These are phyloP conservation scores for Parotia lawesii DNA, from an alignment of 2,113 vertebrate species.

Conservation along the genomic window DNA sequence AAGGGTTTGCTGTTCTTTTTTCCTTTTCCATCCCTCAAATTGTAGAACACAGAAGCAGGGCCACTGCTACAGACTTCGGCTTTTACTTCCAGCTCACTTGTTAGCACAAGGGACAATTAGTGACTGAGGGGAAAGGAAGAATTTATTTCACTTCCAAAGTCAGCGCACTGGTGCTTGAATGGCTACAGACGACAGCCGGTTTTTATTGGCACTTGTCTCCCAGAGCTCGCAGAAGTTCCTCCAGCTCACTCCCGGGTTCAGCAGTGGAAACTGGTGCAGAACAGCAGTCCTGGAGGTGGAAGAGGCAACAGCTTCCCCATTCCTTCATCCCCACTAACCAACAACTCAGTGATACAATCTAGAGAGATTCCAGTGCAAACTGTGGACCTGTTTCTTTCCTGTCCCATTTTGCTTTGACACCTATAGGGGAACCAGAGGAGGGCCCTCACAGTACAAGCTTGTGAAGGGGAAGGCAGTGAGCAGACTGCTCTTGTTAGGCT, in stretches of 20 bases:
- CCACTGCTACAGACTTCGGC: neutral
- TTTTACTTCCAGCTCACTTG: neutral
- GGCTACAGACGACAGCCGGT: neutral
- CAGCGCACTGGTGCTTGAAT: rapidly evolving
- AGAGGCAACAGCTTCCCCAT: neutral
- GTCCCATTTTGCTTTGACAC: neutral
- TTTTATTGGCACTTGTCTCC: neutral
- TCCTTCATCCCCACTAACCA: neutral
- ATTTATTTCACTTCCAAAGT: neutral
- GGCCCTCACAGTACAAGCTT: neutral
- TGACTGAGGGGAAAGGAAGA: neutral
- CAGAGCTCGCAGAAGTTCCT: neutral
- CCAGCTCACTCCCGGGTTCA: neutral
- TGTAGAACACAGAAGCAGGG: neutral
- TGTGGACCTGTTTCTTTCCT: neutral
- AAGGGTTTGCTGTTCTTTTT: neutral
- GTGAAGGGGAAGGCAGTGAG: neutral
- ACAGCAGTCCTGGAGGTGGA: neutral
- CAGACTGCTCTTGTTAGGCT: neutral
- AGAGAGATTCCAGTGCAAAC: neutral
- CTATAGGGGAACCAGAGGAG: neutral
- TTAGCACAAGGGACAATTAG: neutral
- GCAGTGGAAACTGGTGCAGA: neutral
- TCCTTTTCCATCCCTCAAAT: neutral
- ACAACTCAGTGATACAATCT: neutral